These are phyloP conservation scores for Amphiprion ocellaris DNA, from an alignment of 2,113 vertebrate species.

Conservation along the genomic window DNA sequence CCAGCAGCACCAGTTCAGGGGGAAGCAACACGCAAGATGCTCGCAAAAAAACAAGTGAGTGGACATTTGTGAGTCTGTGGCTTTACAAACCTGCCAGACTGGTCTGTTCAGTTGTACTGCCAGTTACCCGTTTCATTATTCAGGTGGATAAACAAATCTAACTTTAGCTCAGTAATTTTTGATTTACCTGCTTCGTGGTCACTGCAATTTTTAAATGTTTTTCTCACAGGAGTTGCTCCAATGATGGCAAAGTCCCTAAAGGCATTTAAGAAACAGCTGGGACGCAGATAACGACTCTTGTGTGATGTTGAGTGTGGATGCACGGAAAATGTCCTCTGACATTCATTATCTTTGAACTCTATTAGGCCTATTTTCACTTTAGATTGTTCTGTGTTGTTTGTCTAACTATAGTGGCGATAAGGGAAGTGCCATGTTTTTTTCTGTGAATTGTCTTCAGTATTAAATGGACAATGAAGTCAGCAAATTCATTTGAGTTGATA, in stretches of 20 bases:
- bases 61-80: neutral
- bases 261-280: constrained; percentile 84
- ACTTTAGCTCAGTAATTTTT: neutral
- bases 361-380: constrained; percentile 30
- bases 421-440: constrained; percentile 34
- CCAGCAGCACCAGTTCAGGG: constrained; percentile 51
- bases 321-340: constrained; percentile 34
- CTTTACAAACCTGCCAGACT: neutral
- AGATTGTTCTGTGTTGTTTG: constrained; percentile 47
- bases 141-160: neutral
- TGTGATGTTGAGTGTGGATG: constrained; percentile 8
- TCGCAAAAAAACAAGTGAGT: constrained; percentile 88
- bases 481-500: constrained; percentile 24
- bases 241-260: constrained; percentile 91
- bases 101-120: neutral
- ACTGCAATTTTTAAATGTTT: neutral
- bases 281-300: constrained; percentile 72
- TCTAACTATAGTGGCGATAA: neutral
- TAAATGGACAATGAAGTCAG: constrained; percentile 62
- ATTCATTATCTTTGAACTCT: constrained; percentile 38
- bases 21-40: constrained; percentile 74
- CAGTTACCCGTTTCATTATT: neutral
- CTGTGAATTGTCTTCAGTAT: constrained; percentile 47
- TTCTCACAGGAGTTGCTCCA: constrained; percentile 86
- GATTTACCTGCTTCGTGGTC: neutral